Evolutionary conservation across 2,113 vertebrate species (phyloP).

Genomic region (Protobothrops mucrosquamatus): DNA sequence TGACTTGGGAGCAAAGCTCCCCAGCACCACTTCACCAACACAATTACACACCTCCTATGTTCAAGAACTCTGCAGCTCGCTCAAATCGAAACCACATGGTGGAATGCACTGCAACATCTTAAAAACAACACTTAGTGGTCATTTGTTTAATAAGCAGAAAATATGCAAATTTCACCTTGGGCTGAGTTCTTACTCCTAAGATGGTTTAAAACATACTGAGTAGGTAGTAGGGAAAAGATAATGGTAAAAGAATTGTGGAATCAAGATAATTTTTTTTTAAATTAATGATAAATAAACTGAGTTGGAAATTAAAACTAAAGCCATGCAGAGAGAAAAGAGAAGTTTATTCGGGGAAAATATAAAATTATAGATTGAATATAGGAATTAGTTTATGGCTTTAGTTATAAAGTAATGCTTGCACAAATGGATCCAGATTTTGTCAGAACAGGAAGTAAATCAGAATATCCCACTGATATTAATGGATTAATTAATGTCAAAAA

Average conservation of each 20-base stretch:
- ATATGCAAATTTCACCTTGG: slow-evolving; percentile 83
- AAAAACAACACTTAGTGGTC: slow-evolving; percentile 74
- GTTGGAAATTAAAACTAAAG: slow-evolving; percentile 9
- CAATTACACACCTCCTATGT: slow-evolving; percentile 78
- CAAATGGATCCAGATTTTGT: background rate
- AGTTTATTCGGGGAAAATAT: slow-evolving; percentile 36
- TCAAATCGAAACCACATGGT: slow-evolving; percentile 99
- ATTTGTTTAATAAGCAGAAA: slow-evolving; percentile 96
- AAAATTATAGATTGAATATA: slow-evolving; percentile 32
- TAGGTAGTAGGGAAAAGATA: slow-evolving; percentile 9
- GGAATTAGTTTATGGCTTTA: background rate
- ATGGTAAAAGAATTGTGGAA: slow-evolving; percentile 61
- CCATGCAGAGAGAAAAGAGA: slow-evolving; percentile 2
- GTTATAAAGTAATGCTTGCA: slow-evolving; percentile 17
- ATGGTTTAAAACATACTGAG: slow-evolving; percentile 50
- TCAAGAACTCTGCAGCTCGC: slow-evolving; percentile 77
- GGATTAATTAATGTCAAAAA: too few species aligned
- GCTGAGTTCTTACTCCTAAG: slow-evolving; percentile 77
- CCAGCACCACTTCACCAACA: slow-evolving; percentile 73
- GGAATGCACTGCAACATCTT: slow-evolving; percentile 70
- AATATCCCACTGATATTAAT: background rate
- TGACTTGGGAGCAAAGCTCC: slow-evolving; percentile 73
- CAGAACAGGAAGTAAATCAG: background rate
- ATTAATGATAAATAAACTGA: slow-evolving; percentile 43
- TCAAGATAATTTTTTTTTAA: slow-evolving; percentile 42